A percentile compares a stretch with the other conserved stretches of the same genome.
phyloP scores from a whole-genome alignment of 2,113 vertebrate species.

The Pluvianellus socialis region DNA sequence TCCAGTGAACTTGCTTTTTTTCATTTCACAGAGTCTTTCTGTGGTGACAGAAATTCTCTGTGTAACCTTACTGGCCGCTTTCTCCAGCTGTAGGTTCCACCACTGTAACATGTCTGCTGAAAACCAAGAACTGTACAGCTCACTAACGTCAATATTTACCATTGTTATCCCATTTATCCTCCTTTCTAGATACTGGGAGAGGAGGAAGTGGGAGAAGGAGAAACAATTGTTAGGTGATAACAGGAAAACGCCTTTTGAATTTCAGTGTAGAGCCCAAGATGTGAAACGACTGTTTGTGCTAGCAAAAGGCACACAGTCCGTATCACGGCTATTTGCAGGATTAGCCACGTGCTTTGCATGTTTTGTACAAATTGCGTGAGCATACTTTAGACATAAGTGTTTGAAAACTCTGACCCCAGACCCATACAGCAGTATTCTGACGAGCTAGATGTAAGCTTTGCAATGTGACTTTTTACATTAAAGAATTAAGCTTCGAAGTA shows the following conservation, averaged over 20 bases:
- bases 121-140: slow-evolving; percentile 18
- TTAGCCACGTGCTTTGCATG: background rate
- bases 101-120: background rate
- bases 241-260: slow-evolving; percentile 8
- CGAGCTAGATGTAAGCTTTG: slow-evolving; percentile 49
- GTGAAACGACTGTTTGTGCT: background rate
- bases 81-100: background rate
- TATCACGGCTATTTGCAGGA: background rate
- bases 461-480: slow-evolving; percentile 66
- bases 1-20: background rate
- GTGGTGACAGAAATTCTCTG: background rate
- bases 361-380: background rate
- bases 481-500: slow-evolving; percentile 69
- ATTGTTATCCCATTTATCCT: background rate
- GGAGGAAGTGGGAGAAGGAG: slow-evolving; percentile 35
- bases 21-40: background rate
- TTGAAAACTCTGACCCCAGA: background rate
- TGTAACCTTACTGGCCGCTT: background rate
- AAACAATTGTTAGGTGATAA: slow-evolving; percentile 17
- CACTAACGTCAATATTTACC: slow-evolving; percentile 9
- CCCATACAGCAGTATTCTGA: background rate
- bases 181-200: slow-evolving; percentile 9
- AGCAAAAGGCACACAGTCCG: background rate
- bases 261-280: background rate
- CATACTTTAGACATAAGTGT: background rate